Evolutionary conservation across 2,113 vertebrate species (phyloP), one percentile per base, ranked within the genome.

Genomic region (Garra rufa): DNA sequence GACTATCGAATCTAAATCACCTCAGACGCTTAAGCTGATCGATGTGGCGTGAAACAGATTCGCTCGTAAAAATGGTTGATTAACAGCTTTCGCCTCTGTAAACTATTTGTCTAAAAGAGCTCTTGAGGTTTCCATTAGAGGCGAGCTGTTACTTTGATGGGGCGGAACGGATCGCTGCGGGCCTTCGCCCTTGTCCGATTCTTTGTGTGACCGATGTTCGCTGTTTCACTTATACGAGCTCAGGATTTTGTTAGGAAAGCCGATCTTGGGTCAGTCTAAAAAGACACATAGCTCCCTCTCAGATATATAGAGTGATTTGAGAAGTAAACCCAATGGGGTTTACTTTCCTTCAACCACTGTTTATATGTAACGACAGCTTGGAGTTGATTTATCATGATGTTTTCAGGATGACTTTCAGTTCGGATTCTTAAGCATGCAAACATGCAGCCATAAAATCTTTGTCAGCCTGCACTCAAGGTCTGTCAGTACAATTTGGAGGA

Each of bases 61-160:
- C 41, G 38, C 50, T 77, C 59, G 0, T 63, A 15, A 63, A 63
- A 79, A 79, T 28, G 9, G 8, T 46, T 63, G 41, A 63, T 19
- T 28, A 63, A 63, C 55, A 19, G 57, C 76, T 26, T 24, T 46
- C 38, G 44, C n/a, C n/a, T 26, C 38, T 21, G 28, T 63, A 79
- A 79, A 79, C 57, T 44, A 63, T 44, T 43, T 46, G 30, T 79
- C 50, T 59, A 21, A 57, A 59, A 77, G 30, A 24, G 30, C 75
- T 38, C 55, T 71, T 48, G 57, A 48, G 59, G 59, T 77, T 77
- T 77, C 76, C 76, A 79, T 79, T 79, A 63, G 76, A 28, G 76
- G n/a, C 3, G 55, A 43, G 24, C 24, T 79, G 34, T 79, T 61
- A 44, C 50, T 77, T 59, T n/a, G 50, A 41, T 24, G 19, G 21